Conservation (phyloP, 2,797 vertebrate species). For the Limosa lapponica region DNA sequence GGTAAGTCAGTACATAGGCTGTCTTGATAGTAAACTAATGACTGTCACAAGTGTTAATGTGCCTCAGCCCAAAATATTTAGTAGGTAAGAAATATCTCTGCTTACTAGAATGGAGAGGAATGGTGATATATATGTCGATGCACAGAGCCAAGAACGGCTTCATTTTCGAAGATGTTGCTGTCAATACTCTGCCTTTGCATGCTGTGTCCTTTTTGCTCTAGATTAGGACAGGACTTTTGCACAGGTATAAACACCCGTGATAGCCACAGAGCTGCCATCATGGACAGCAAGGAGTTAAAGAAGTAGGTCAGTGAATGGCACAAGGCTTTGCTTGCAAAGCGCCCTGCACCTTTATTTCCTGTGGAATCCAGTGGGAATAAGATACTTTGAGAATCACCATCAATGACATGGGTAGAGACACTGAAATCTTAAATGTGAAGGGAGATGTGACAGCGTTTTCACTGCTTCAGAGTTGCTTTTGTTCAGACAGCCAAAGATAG, state of each 20-base stretch:
- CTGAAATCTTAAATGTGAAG: neutral
- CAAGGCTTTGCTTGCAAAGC: neutral
- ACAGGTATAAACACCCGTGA: neutral
- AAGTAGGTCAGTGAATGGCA: neutral
- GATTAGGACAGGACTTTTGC: neutral
- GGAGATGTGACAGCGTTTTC: neutral
- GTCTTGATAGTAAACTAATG: rapidly evolving
- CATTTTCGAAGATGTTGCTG: neutral
- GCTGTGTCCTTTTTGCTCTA: neutral
- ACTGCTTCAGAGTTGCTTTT: neutral
- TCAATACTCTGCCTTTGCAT: neutral
- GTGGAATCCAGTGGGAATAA: neutral
- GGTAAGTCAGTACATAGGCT: neutral
- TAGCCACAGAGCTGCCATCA: neutral
- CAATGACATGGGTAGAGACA: neutral
- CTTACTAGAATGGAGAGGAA: neutral
- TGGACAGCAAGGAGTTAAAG: neutral
- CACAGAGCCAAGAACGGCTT: rapidly evolving
- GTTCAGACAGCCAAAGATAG: neutral
- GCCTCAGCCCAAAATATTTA: neutral
- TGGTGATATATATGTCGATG: neutral
- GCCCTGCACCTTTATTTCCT: neutral
- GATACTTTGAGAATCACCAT: neutral
- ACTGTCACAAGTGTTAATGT: neutral
- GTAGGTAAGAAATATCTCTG: neutral